Evolutionary conservation across 2,113 vertebrate genomes (phyloP), one percentile per base, ranked within the genome.

Genomic region (Sminthopsis crassicaudata): DNA sequence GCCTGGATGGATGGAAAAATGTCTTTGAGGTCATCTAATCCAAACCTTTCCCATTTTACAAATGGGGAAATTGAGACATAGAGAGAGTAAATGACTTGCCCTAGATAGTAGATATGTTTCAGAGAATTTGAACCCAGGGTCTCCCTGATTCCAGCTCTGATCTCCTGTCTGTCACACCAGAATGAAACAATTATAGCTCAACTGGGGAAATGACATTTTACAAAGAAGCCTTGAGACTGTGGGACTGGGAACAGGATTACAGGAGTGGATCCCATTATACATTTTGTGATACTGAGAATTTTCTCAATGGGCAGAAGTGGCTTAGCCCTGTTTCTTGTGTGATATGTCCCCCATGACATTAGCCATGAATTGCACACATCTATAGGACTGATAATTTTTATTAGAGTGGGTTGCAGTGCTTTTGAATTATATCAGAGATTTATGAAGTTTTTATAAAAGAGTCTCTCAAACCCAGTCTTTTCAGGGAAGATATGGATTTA

Each of bases 1-100:
- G 6, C 0, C 23, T 42, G 7, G 16, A 1, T 42, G 11, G 7
- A n/a, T n/a, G n/a, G n/a, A n/a, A 84, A 42, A 2, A 6, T 19
- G 42, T 16, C 6, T 84, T 84, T 42, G 67, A 84, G 67, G 1
- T 36, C 30, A 36, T 84, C 36, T 84, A 22, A n/a, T 42, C 7
- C n/a, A n/a, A 84, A 42, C n/a, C 19, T 84, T 84, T 42, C 67
- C 42, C n/a, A 84, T 23, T 84, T 84, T 76, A 76, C 14, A 76
- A n/a, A 36, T 8, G 19, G n/a, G 67, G 16, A 84, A 84, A 84
- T n/a, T 23, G n/a, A 42, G 67, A 76, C 36, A 1, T 0, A 76
- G 36, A 76, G 67, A 8, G 19, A n/a, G n/a, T 42, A n/a, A 84
- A 8, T 84, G n/a, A 42, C 16, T 84, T 42, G 16, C 19, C 6